phyloP scores from a whole-genome alignment of 2,888 invertebrate genomes.

The Limnephilus lunatus region DNA sequence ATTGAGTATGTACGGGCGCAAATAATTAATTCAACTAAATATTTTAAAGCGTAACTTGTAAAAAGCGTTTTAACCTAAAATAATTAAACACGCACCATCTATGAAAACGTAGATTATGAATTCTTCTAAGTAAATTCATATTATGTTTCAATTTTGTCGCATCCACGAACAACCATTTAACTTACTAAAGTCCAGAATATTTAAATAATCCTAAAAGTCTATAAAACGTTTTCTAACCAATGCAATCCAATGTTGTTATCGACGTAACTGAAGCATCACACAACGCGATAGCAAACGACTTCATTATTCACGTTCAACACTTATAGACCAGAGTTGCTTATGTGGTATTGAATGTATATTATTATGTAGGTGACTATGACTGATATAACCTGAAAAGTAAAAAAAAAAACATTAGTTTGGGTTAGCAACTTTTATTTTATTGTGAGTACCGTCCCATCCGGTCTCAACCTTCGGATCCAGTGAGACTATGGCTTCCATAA shows the following conservation, averaged over 20 bases:
- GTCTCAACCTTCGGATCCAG: neutral
- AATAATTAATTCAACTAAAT: no score
- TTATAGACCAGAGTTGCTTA: neutral
- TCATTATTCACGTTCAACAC: neutral
- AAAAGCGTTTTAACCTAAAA: no score
- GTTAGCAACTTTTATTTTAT: no score
- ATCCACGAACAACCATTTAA: neutral
- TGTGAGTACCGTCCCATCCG: no score
- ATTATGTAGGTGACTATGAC: conserved; percentile 43
- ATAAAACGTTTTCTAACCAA: neutral
- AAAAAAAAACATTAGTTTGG: neutral
- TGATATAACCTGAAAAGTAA: conserved; percentile 48
- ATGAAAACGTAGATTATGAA: no score
- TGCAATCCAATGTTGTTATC: neutral
- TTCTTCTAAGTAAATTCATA: neutral
- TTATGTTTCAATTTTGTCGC: neutral
- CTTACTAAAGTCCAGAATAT: neutral
- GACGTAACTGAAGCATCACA: neutral
- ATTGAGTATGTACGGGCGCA: no score
- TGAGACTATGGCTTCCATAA: neutral
- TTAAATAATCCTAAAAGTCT: neutral
- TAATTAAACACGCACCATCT: no score
- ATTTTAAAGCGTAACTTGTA: no score
- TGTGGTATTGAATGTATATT: conserved; percentile 53
- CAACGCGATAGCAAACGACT: neutral